Evolutionary conservation across 2,113 vertebrate genomes (phyloP).

Genomic region (Osmerus mordax): DNA sequence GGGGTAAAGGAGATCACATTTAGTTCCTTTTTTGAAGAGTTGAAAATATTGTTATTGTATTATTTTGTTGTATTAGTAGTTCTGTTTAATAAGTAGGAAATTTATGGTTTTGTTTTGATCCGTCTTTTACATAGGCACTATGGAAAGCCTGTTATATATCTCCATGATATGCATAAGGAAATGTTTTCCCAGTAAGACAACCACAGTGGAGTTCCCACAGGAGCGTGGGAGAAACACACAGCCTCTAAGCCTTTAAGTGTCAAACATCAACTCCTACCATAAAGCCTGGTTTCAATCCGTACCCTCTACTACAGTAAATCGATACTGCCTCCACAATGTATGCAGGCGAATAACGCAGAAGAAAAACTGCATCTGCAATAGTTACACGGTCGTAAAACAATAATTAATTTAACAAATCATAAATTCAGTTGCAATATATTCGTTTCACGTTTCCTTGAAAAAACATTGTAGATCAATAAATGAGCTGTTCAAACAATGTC

Average conservation of each 20-base stretch:
- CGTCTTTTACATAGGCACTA: too few species aligned
- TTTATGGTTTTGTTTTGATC: not conserved
- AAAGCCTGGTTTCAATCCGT: constrained; percentile 47
- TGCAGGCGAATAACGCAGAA: not conserved
- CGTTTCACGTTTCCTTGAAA: too few species aligned
- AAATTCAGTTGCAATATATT: too few species aligned
- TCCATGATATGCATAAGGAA: constrained; percentile 1
- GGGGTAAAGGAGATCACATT: not conserved
- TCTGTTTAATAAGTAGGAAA: not conserved
- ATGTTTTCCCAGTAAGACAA: constrained; percentile 40
- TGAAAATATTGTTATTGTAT: constrained; percentile 23
- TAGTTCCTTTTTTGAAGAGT: not conserved
- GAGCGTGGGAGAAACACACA: constrained; percentile 64
- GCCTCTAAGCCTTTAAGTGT: constrained; percentile 48
- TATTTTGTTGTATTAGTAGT: not conserved
- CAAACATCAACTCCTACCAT: constrained; percentile 61
- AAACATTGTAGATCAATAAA: too few species aligned
- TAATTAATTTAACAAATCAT: too few species aligned
- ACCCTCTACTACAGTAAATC: constrained; percentile 40
- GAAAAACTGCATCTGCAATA: not conserved
- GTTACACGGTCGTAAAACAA: too few species aligned
- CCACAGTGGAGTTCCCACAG: constrained; percentile 38
- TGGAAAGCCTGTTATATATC: too few species aligned
- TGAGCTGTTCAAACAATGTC: too few species aligned
- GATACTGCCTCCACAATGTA: constrained; percentile 25